A percentile compares a stretch with the other conserved stretches of the same genome.
Conservation (phyloP, 2,888 invertebrate genomes). For the Trissolcus japonicus region DNA sequence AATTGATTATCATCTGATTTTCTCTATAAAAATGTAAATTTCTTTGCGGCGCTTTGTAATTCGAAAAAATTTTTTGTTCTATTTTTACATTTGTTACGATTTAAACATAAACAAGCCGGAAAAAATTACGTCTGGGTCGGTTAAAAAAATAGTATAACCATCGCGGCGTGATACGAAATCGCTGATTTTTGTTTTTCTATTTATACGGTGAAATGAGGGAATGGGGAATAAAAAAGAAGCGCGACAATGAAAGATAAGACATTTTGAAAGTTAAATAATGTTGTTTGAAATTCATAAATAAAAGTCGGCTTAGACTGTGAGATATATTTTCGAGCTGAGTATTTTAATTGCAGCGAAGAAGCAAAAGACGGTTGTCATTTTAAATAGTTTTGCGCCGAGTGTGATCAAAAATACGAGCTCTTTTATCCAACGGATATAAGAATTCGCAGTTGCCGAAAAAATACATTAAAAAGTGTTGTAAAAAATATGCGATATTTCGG, state of each 20-base stretch:
- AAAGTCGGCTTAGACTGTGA: slow-evolving; percentile 31
- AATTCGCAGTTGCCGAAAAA: slow-evolving; percentile 16
- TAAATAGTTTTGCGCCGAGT: slow-evolving; percentile 26
- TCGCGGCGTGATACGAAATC: background rate
- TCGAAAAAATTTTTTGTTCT: no score
- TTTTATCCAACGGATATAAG: slow-evolving; percentile 5
- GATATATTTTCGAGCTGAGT: slow-evolving; percentile 36
- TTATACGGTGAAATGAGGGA: background rate
- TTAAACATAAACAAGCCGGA: slow-evolving; percentile 40
- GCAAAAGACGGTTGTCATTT: slow-evolving; percentile 26
- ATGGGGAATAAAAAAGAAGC: slow-evolving; percentile 18
- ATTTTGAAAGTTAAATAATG: slow-evolving; percentile 35
- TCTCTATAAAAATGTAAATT: no score
- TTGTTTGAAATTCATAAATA: slow-evolving; percentile 39
- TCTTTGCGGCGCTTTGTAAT: no score
- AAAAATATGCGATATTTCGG: slow-evolving; percentile 19
- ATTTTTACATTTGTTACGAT: no score
- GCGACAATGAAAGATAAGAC: slow-evolving; percentile 9
- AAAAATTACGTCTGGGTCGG: slow-evolving; percentile 60
- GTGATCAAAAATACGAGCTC: slow-evolving; percentile 52
- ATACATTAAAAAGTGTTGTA: slow-evolving; percentile 15
- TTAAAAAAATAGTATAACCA: background rate
- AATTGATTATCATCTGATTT: no score
- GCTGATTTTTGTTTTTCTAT: background rate
- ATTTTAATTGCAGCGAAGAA: slow-evolving; percentile 46